Base-by-base conservation (phyloP, 2,797 vertebrate genomes). In the Takifugu ocellatus region DNA sequence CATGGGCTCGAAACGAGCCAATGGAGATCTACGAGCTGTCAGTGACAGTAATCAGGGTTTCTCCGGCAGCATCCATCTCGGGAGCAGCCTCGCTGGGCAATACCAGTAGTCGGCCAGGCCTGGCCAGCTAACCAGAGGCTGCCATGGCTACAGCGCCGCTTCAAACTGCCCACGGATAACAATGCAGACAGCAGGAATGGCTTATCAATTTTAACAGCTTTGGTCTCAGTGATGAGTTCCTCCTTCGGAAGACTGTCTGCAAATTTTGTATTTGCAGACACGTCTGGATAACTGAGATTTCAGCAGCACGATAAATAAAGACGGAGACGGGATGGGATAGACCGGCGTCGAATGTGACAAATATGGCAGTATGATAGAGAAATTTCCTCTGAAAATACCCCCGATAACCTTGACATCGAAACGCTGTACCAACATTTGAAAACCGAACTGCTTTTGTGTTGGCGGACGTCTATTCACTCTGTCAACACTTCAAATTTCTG, bases 1-100 rank as follows among this genome's bases (percentile, higher is more conserved):
- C 49, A 49, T 61, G 43, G 54, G 68, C n/a, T 39, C 1, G 44
- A 52, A 67, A 64, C 5, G 10, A 63, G 73, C 67, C 70, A 56
- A 66, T 72, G 39, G 77, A 88, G 87, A 90, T 88, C 65, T 86
- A 88, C 84, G 85, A 60, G 63, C 84, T 84, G 85, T 88, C 87
- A 88, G 65, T 50, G 61, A 72, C 79, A 85, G 80, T 86, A 88
- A 87, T 89, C 83, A 87, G 74, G 70, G 63, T 83, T 83, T 73
- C 59, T 67, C 68, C 71, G 21, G 53, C 57, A 81, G 63, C 68
- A 79, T 88, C 87, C 74, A 84, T 88, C 84, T 87, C 64, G 65
- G 59, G 74, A 89, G 77, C 74, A 66, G 72, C 54, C 67, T 63
- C 67, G 61, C 52, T 45, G 53, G 70, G 56, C 60, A 52, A 39